phyloP scores from a whole-genome alignment of 2,797 vertebrate species.

The Sebastes diploproa region DNA sequence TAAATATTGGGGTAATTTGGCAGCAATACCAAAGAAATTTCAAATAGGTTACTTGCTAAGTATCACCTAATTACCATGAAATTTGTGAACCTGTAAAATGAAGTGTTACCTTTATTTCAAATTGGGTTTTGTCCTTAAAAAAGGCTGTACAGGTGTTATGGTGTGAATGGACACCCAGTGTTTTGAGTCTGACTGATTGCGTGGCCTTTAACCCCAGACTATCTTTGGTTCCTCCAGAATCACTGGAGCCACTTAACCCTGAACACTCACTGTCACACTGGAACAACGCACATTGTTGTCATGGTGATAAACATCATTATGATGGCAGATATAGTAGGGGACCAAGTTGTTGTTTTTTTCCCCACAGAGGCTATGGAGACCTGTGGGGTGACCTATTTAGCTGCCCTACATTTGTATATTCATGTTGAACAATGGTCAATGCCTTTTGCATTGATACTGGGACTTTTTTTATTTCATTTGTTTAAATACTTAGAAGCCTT shows the following conservation, averaged over 20 bases:
- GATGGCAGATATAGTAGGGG: constrained; percentile 21
- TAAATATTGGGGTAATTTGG: too few relatives aligned
- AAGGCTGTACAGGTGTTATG: not conserved
- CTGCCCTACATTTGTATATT: constrained; percentile 14
- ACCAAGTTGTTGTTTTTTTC: not conserved
- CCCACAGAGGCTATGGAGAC: constrained; percentile 23
- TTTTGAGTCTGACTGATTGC: constrained; percentile 5
- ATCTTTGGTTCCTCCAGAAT: not conserved
- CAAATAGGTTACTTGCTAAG: too few relatives aligned
- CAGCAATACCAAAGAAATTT: too few relatives aligned
- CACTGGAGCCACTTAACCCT: not conserved
- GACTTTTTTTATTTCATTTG: not conserved
- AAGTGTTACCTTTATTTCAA: not conserved
- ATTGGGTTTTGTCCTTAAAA: not conserved
- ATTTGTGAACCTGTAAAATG: too few relatives aligned
- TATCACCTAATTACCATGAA: too few relatives aligned
- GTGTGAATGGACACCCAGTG: not conserved
- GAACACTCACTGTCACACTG: not conserved
- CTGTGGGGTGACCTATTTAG: constrained; percentile 36
- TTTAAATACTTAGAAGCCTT: not conserved
- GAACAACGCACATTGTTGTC: constrained; percentile 69
- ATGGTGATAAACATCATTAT: constrained; percentile 67
- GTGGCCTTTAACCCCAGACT: not conserved
- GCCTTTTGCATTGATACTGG: accelerated
- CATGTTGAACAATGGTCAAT: not conserved